These are phyloP conservation scores for Meda fulgida DNA, from an alignment of 2,797 vertebrate species.

Conservation along the genomic window DNA sequence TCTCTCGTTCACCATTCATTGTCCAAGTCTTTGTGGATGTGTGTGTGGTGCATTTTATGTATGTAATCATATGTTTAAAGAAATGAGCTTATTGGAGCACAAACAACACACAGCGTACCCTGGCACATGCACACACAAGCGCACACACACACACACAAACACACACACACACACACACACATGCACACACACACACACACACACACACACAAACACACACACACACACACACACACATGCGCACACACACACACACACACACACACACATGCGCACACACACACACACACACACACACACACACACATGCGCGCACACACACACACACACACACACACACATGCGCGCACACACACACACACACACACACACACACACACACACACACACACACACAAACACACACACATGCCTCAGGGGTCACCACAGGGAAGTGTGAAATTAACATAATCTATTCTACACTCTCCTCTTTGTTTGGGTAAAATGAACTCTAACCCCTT, in stretches of 20 bases:
- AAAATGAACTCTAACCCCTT: conserved; percentile 27
- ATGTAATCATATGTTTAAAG: conserved; percentile 67
- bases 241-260: background rate
- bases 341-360: background rate
- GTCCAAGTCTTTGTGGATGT: conserved; percentile 37
- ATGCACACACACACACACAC: too few relatives aligned
- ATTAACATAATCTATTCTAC: conserved; percentile 53
- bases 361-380: too few relatives aligned
- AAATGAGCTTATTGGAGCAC: conserved; percentile 67
- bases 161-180: background rate
- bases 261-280: background rate
- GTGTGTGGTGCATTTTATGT: conserved; percentile 31
- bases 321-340: background rate
- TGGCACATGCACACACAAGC: background rate
- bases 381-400: background rate
- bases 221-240: too few relatives aligned
- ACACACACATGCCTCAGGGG: background rate
- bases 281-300: background rate
- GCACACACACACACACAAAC: background rate
- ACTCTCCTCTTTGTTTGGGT: conserved; percentile 37
- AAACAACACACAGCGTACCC: conserved; percentile 53
- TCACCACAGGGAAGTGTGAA: conserved; percentile 38
- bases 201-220: background rate
- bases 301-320: background rate
- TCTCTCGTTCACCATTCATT: conserved; percentile 32